Base-by-base conservation (phyloP, 1,140 invertebrate species). In the Halyomorpha halys region DNA sequence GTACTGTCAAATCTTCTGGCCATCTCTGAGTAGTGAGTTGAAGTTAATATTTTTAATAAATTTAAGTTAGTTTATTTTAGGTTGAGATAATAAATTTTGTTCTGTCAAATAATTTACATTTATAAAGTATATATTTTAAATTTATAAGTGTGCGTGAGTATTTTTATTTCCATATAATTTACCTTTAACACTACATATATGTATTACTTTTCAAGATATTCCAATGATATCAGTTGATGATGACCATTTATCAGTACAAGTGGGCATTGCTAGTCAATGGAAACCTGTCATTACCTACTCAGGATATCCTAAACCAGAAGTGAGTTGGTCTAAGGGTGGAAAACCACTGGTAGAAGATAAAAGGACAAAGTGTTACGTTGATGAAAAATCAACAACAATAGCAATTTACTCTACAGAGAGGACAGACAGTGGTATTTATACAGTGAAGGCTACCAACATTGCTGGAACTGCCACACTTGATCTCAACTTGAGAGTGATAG, bases 401-500 rank as follows among this genome's bases (percentile, higher is more conserved):
- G 79, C 75, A 0, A 82, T 89, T 66, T 74, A 78, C 63, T 78
- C 80, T 44, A 69, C 86, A 0, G 74, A 78, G 16, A 76, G 85
- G 66, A 77, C 78, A 23, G 82, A 88, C 69, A 78, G 80, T 3
- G 85, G 80, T 11, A 82, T 78, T 47, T 90, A 87, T 69, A 82
- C 79, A 18, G 74, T 86, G 3, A 81, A 78, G 67, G 85, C 84
- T 16, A 76, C 73, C n/a, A 90, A 89, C 72, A 76, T 79, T 47
- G 82, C 83, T 61, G 91, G 91, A 11, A 78, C 78, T 15, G 80
- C 82, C 19, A 77, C 80, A n/a, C 76, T 83, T 13, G 86, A 91
- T 69, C 76, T 90, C 66, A 80, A 80, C 44, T 81, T 94, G 13
- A 79, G 83, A 75, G 89, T 94, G n/a, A 85, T 90, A 61, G 89